These are phyloP conservation scores for Poecile atricapillus DNA, from an alignment of 2,113 vertebrate species.

Conservation along the genomic window DNA sequence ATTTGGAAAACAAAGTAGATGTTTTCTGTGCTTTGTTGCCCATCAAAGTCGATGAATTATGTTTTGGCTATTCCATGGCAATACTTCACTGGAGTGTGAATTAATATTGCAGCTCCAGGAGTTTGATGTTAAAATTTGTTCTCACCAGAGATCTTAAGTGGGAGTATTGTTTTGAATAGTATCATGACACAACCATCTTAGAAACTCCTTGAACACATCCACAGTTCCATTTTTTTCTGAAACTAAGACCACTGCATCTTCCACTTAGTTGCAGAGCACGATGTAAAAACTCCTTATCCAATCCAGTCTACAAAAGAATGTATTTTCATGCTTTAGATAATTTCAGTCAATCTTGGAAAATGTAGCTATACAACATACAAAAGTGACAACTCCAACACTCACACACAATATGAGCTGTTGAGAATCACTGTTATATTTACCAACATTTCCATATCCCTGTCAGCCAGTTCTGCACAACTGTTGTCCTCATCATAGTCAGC, in stretches of 20 bases:
- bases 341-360: slow-evolving; percentile 73
- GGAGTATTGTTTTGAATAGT: background rate
- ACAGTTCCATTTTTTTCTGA: background rate
- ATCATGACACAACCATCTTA: background rate
- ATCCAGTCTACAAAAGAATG: slow-evolving; percentile 63
- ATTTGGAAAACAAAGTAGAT: slow-evolving; percentile 57
- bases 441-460: slow-evolving; percentile 71
- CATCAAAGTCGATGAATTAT: slow-evolving; percentile 3
- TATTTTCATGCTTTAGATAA: slow-evolving; percentile 71
- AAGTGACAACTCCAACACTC: slow-evolving; percentile 69
- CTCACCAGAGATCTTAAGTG: background rate
- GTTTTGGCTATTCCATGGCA: slow-evolving; percentile 32
- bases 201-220: background rate
- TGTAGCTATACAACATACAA: slow-evolving; percentile 69
- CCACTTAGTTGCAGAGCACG: background rate
- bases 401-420: slow-evolving; percentile 72
- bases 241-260: background rate
- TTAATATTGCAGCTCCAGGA: slow-evolving; percentile 1
- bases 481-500: slow-evolving; percentile 70
- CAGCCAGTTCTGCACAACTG: slow-evolving; percentile 70
- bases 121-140: background rate
- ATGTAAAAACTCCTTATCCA: slow-evolving; percentile 30
- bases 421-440: slow-evolving; percentile 74
- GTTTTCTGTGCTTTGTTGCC: slow-evolving; percentile 34
- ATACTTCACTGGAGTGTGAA: background rate